Base-by-base conservation (phyloP, 2,888 invertebrate genomes). In the Pseudococcus longispinus region DNA sequence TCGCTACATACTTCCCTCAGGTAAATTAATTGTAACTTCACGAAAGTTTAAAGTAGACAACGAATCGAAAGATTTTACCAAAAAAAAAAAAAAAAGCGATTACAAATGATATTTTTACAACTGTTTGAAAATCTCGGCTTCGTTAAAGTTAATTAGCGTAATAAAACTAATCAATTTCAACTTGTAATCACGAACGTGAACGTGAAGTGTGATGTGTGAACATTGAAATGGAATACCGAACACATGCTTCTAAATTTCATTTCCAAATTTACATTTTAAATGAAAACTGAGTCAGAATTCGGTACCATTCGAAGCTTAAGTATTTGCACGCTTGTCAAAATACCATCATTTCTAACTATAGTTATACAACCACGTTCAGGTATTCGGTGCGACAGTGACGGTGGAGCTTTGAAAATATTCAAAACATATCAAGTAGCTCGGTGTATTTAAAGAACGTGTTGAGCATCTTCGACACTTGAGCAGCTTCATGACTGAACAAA, bases 321-420 rank as follows among this genome's bases (percentile, higher is more conserved):
- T 70, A 70, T 70, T 29, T 70, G 70, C 29, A 70, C 70, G 70
- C 18, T 70, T 70, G 70, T 70, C 70, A 29, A 70, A 70, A 70
- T 29, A 70, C 4, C 29, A 29, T 9, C 37, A 37, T n/a, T n/a
- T 37, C 37, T 37, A 32, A 2, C 9, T 29, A n/a, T n/a, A n/a
- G n/a, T n/a, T n/a, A n/a, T n/a, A n/a, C 18, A 70, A 29, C 29
- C 29, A 70, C 70, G 29, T 70, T 18, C 29, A 29, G 70, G 70
- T 29, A 70, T 70, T 70, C 70, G 60, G 23, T 23, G 6, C 20
- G n/a, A n/a, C n/a, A 65, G 8, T 20, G 20, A 65, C 26, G 29
- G 0, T 15, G 29, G 15, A 70, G 70, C 70, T 60, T 60, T 60
- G 15, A 70, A n/a, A 29, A 70, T 70, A 70, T 70, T 70, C 29